Conservation (phyloP, 23 tunicate genomes). For the Styela clava region DNA sequence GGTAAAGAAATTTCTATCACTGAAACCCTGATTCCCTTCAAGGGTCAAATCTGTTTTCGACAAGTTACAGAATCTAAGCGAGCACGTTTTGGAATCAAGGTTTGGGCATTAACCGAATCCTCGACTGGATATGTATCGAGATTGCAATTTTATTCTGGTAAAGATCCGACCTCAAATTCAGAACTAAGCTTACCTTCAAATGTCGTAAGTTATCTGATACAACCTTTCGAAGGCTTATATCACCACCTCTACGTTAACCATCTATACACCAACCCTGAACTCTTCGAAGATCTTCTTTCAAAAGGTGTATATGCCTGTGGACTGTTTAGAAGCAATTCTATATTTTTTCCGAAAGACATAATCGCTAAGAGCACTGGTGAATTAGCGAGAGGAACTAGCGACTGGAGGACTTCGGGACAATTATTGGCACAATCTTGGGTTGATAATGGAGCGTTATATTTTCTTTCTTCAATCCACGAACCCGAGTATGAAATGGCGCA, state of each 20-base stretch:
- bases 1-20: background rate
- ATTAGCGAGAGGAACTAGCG: too few relatives aligned
- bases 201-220: background rate
- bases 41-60: background rate
- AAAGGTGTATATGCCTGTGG: background rate
- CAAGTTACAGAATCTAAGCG: background rate
- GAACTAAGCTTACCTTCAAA: background rate
- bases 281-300: background rate
- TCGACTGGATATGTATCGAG: background rate
- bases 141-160: background rate
- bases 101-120: background rate
- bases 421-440: too few relatives aligned
- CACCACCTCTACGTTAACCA: background rate
- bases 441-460: too few relatives aligned
- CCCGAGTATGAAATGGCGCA: too few relatives aligned
- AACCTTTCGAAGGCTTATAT: background rate
- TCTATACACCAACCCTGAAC: background rate
- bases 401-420: too few relatives aligned
- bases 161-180: background rate
- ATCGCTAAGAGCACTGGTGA: background rate
- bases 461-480: too few relatives aligned
- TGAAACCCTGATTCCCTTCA: background rate
- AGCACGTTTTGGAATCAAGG: background rate
- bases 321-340: background rate
- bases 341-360: background rate